A percentile compares a stretch with the other conserved stretches of the same genome.
phyloP scores from a whole-genome alignment of 2,797 vertebrate species.

The Notolabrus celidotus region DNA sequence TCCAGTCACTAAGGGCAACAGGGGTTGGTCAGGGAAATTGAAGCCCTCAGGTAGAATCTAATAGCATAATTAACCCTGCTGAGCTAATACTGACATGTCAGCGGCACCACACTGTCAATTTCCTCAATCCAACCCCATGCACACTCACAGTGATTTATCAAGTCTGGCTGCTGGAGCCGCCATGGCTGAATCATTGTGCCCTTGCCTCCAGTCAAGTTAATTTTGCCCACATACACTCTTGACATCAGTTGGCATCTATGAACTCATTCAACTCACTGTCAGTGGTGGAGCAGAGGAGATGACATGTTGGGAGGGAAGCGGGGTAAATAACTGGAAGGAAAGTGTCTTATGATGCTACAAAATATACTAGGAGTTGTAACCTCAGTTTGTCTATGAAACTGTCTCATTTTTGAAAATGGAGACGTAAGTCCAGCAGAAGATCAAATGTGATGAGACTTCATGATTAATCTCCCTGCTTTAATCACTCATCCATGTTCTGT shows the following conservation, averaged over 20 bases:
- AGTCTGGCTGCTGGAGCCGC: conserved; percentile 54
- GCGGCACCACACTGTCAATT: conserved; percentile 52
- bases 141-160: conserved; percentile 60
- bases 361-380: conserved; percentile 28
- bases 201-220: conserved; percentile 71
- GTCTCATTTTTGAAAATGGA: conserved; percentile 3
- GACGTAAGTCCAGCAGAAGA: conserved; percentile 20
- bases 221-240: conserved; percentile 55
- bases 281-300: conserved; percentile 36
- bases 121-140: conserved; percentile 41
- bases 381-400: not conserved
- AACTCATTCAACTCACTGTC: conserved; percentile 61
- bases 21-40: conserved; percentile 36
- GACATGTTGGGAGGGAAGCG: conserved; percentile 4
- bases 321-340: conserved; percentile 47
- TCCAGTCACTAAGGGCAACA: conserved; percentile 1
- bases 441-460: conserved; percentile 19
- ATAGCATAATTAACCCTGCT: conserved; percentile 64
- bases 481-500: conserved; percentile 51
- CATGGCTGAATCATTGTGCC: conserved; percentile 62
- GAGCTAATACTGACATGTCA: conserved; percentile 63
- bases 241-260: conserved; percentile 63
- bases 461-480: conserved; percentile 57
- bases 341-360: conserved; percentile 25
- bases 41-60: conserved; percentile 49